Evolutionary conservation across 2,113 vertebrate genomes (phyloP), one percentile per base, ranked within the genome.

Genomic region (Reinhardtius hippoglossoides): DNA sequence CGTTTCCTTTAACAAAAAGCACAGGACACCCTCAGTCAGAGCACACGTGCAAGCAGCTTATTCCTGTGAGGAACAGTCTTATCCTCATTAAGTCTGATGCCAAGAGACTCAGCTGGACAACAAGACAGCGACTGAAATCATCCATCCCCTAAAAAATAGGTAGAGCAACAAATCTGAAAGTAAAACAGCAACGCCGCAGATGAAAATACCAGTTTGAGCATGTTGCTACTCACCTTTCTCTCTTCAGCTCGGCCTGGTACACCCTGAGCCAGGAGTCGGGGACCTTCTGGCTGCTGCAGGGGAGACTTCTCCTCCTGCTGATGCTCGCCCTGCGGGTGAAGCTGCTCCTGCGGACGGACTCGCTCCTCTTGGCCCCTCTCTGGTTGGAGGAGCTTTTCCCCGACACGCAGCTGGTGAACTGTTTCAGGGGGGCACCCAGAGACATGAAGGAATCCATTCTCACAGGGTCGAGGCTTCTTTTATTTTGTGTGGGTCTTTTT

Each of bases 161-260:
- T 13, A 9, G 0, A 13, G 40, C 40, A 15, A 23, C 60, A 35
- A 35, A 12, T 35, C 57, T 20, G 58, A 37, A 24, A 21, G 21
- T 21, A 44, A 50, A 50, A 21, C 40, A 26, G 7, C 15, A 16
- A 1, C 23, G 6, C 0, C 1, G 16, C 15, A 40, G 42, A 40
- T 4, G 3, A 10, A 16, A 63, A 46, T n/a, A 52, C 18, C 50
- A 23, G 1, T 7, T 13, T 26, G 24, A 1, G 3, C 10, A 5
- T 2, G 0, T 80, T 37, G 35, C 9, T 9, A 2, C 5, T 37
- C 9, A 92, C 94, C 94, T 88, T 48, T 95, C 95, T 68, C 69
- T 91, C 71, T 93, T 91, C 65, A 94, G 88, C 1, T 92, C 91
- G 3, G 63, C 87, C 83, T 90, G 92, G 71, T 94, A 95, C 0